These are phyloP conservation scores for Campoletis sonorensis DNA, from an alignment of 1,140 invertebrate genomes.

Conservation along the genomic window DNA sequence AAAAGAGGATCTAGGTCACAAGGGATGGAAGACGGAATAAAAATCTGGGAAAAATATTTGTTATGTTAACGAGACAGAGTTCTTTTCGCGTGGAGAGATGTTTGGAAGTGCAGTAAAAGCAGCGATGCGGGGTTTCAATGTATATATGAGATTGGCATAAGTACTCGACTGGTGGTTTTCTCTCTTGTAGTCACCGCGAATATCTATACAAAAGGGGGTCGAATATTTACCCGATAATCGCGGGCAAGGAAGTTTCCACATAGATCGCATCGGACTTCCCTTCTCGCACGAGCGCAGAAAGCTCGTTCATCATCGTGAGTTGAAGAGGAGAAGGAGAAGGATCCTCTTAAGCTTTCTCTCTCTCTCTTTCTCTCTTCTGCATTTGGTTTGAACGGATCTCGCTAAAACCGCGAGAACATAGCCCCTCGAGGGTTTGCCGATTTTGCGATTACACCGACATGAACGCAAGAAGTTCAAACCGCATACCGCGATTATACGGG, in stretches of 20 bases:
- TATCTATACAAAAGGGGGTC: constrained; percentile 21
- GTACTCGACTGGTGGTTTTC: constrained; percentile 27
- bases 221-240: constrained; percentile 42
- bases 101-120: neutral
- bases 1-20: constrained; percentile 2
- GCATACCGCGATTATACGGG: neutral
- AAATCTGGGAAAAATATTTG: neutral
- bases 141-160: neutral
- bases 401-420: constrained; percentile 15
- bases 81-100: no score
- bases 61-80: no score
- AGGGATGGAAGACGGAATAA: neutral
- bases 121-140: neutral
- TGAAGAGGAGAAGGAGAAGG: neutral
- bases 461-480: constrained; percentile 22
- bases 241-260: neutral
- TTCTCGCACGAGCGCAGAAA: constrained; percentile 28
- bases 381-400: constrained; percentile 1
- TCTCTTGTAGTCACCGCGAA: neutral
- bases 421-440: constrained; percentile 17
- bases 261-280: constrained; percentile 28
- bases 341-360: constrained; percentile 9
- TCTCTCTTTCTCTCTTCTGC: neutral
- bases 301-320: constrained; percentile 40
- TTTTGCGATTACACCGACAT: constrained; percentile 25